Percentiles rank a stretch among this genome's conserved stretches.
Evolutionary conservation across 2,797 vertebrate species (phyloP).

Genomic region (Tapirus indicus): DNA sequence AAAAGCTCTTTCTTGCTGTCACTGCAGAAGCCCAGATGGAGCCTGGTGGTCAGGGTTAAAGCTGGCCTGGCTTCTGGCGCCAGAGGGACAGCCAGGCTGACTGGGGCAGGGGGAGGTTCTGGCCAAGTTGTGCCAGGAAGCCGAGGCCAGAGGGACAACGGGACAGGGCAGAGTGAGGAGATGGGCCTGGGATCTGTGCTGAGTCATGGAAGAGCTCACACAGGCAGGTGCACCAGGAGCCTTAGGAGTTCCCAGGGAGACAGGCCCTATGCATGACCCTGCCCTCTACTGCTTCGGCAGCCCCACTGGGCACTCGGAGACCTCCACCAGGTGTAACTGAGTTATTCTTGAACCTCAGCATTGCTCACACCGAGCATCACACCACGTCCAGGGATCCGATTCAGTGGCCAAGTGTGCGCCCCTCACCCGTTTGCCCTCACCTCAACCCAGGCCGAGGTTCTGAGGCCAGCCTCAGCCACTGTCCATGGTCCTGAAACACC

Average conservation of each 20-base stretch:
- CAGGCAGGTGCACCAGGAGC: neutral
- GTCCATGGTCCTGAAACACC: constrained; percentile 38
- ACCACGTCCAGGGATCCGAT: neutral
- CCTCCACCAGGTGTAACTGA: neutral
- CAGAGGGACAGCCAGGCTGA: constrained; percentile 51
- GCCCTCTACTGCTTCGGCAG: neutral
- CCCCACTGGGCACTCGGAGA: neutral
- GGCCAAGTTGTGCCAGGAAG: constrained; percentile 61
- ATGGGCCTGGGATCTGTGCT: neutral
- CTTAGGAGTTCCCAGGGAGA: neutral
- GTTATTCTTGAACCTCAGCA: neutral
- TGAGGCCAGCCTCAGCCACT: accelerated
- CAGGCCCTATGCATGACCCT: neutral
- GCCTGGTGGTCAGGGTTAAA: constrained; percentile 59
- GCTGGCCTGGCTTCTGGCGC: constrained; percentile 24
- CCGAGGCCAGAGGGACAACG: neutral
- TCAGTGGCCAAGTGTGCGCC: too few species aligned
- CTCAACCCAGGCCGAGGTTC: accelerated
- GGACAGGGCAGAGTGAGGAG: neutral
- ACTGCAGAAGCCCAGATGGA: constrained; percentile 23
- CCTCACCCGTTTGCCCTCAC: neutral
- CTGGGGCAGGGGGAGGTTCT: neutral
- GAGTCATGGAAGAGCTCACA: neutral
- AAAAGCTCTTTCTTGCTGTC: constrained; percentile 62
- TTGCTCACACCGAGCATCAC: neutral